Evolutionary conservation across 2,113 vertebrate genomes (phyloP), one percentile per base, ranked within the genome.

Genomic region (Saccopteryx leptura): DNA sequence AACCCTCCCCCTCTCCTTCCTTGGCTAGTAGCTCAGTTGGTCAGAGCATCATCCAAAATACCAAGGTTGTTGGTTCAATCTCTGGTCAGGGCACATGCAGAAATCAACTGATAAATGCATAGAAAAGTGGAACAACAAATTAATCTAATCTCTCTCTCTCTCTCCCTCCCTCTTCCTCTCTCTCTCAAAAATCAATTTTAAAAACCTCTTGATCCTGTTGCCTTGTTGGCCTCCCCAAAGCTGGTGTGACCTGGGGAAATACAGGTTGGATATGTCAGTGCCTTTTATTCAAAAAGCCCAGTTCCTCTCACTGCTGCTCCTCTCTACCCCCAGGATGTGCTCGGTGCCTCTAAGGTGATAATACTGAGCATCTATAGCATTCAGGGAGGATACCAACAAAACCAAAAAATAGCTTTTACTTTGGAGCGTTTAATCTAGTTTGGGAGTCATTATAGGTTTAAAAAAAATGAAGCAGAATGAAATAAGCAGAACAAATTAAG

Each of bases 391-490:
- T 83, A 31, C 52, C 58, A 71, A 48, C 10, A 72, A 78, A 48
- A 84, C 7, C 0, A 18, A 65, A 80, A 69, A 75, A 50, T 28
- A 65, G 33, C 26, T 93, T 88, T 83, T 72, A 82, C 56, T 84
- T 91, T 52, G 69, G 52, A 75, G 58, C 50, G 9, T 79, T 90
- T 60, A 91, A 69, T 66, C 69, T 78, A 85, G 65, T 92, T 84
- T 72, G 66, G 18, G 72, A 93, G 18, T 50, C 7, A 92, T 71
- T 78, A 68, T 63, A 10, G 50, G 23, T 76, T 95, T 21, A 1
- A 63, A 63, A 68, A 92, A 76, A 78, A 90, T 21, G 80, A 90
- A 95, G 80, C 31, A 75, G 33, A 89, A 86, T 91, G 76, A 75
- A 72, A 71, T 17, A 63, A 79, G 90, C 65, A 81, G 19, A 28